A percentile compares a stretch with the other conserved stretches of the same genome.
Conservation (phyloP, 1,140 invertebrate genomes). For the Augochlora pura region DNA sequence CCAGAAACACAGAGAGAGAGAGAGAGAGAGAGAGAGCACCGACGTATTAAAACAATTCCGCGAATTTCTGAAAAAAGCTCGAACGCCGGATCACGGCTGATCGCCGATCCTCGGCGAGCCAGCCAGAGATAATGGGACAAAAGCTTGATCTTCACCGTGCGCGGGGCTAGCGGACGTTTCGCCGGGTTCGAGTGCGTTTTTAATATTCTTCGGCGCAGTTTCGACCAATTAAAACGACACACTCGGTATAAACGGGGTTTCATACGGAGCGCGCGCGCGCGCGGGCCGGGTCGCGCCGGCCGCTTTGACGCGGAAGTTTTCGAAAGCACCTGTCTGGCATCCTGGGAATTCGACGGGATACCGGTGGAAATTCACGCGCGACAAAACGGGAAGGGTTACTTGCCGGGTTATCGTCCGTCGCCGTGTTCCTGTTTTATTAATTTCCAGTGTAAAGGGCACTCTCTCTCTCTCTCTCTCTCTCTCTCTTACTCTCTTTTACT, state of each 20-base stretch:
- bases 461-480: no score
- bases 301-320: not conserved
- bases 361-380: conserved; percentile 24
- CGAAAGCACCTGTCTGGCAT: conserved; percentile 14
- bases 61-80: no score
- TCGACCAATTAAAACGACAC: not conserved
- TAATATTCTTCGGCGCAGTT: not conserved
- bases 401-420: conserved; percentile 11
- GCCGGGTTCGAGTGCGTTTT: not conserved
- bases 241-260: not conserved
- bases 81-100: no score
- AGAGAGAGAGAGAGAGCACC: no score
- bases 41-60: no score
- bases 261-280: not conserved
- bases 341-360: conserved; percentile 8
- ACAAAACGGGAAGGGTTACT: conserved; percentile 18
- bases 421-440: conserved; percentile 22
- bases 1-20: no score
- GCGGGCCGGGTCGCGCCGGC: not conserved
- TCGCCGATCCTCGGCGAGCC: no score
- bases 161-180: no score
- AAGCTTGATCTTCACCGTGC: no score
- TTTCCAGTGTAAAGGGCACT: conserved; percentile 23
- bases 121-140: no score
- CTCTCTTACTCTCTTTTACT: no score